Evolutionary conservation across 1,140 invertebrate species (phyloP).

Genomic region (Belonocnema kinseyi): DNA sequence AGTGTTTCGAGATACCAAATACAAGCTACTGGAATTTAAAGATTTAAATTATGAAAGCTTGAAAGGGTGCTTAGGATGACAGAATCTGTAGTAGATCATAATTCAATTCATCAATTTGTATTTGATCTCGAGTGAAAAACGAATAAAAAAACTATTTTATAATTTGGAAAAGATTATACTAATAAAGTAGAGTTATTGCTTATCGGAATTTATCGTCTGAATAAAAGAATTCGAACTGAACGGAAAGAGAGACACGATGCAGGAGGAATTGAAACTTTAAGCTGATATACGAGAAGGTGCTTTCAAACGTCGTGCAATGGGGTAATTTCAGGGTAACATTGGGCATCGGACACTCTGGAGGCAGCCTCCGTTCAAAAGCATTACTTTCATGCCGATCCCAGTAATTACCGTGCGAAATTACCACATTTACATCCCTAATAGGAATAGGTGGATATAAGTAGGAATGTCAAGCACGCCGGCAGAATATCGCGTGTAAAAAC

Average conservation of each 20-base stretch:
- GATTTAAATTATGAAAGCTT: no score
- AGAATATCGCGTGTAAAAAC: conserved; percentile 52
- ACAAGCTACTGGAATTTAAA: no score
- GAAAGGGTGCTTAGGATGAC: no score
- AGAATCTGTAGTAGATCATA: no score
- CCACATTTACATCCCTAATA: conserved; percentile 70
- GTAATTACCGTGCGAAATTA: conserved; percentile 67
- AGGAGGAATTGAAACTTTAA: conserved; percentile 50
- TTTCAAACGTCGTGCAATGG: conserved; percentile 51
- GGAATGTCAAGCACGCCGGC: conserved; percentile 61
- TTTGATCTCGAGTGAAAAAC: no score
- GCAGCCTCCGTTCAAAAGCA: conserved; percentile 55
- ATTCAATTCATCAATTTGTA: no score
- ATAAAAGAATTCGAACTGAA: conserved; percentile 31
- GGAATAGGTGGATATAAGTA: conserved; percentile 63
- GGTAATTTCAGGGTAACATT: conserved; percentile 59
- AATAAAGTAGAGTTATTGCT: background rate
- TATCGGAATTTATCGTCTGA: background rate
- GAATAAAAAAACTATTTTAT: no score
- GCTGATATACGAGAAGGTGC: conserved; percentile 48
- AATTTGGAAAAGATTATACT: no score
- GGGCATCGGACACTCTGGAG: conserved; percentile 43
- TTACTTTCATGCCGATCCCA: conserved; percentile 57
- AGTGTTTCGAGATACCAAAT: no score
- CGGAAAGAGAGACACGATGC: conserved; percentile 22